phyloP scores from a whole-genome alignment of 2,888 invertebrate genomes.

The Lasioglossum figueresi region DNA sequence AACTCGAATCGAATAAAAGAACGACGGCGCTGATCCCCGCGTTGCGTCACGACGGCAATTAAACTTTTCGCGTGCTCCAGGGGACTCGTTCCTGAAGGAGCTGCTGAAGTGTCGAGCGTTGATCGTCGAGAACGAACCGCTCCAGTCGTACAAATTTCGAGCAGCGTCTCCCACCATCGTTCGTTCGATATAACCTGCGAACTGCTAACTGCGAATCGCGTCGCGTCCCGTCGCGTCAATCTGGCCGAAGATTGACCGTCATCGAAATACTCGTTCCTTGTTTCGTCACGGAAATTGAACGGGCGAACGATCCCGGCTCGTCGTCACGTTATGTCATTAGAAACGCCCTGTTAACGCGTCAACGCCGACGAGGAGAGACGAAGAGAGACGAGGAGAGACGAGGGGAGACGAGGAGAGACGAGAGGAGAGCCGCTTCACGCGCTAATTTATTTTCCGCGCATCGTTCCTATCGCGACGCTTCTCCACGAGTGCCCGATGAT shows the following conservation, averaged over 20 bases:
- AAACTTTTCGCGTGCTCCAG: conserved; percentile 33
- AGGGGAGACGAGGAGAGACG: background rate
- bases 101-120: background rate
- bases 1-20: conserved; percentile 19
- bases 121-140: background rate
- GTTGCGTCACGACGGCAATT: conserved; percentile 37
- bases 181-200: conserved; percentile 28
- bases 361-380: background rate
- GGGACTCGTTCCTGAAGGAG: background rate
- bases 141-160: background rate
- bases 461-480: background rate
- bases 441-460: conserved; percentile 44
- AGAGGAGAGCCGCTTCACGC: conserved; percentile 9
- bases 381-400: background rate
- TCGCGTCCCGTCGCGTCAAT: conserved; percentile 5
- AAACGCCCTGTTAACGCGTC: background rate
- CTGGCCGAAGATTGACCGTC: conserved; percentile 24
- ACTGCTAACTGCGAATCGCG: background rate
- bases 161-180: background rate
- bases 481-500: background rate
- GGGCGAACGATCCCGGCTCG: conserved; percentile 10
- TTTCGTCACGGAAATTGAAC: conserved; percentile 35
- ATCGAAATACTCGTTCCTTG: conserved; percentile 29
- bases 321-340: conserved; percentile 20
- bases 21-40: background rate